These are phyloP conservation scores for Austrofundulus limnaeus DNA, from an alignment of 2,113 vertebrate species.

Conservation along the genomic window DNA sequence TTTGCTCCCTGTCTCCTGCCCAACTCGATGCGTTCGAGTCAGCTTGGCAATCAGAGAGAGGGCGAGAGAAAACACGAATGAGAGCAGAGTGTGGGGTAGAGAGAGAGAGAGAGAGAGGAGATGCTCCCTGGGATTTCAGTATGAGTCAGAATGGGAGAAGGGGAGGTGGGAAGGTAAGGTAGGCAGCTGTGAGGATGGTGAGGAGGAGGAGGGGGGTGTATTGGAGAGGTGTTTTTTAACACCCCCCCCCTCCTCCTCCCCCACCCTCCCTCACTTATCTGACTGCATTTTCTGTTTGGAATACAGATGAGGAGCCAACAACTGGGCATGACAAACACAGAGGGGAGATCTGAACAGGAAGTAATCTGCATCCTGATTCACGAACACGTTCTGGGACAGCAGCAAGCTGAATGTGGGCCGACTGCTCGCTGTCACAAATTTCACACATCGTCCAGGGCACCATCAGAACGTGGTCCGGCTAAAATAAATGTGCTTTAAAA, in stretches of 20 bases:
- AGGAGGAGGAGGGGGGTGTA: constrained; percentile 37
- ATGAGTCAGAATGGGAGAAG: constrained; percentile 77
- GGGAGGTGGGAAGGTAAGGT: constrained; percentile 69
- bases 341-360: constrained; percentile 47
- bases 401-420: constrained; percentile 9
- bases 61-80: constrained; percentile 79
- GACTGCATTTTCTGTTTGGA: constrained; percentile 69
- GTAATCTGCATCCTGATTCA: constrained; percentile 42
- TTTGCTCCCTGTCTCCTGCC: constrained; percentile 65
- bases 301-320: constrained; percentile 71
- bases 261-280: constrained; percentile 51
- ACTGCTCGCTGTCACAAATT: constrained; percentile 6
- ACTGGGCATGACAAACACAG: constrained; percentile 53
- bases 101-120: no score
- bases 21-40: constrained; percentile 68
- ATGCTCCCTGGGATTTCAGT: constrained; percentile 75
- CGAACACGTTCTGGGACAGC: constrained; percentile 27
- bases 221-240: constrained; percentile 53
- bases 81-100: constrained; percentile 49
- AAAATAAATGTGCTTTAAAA: background rate
- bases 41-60: constrained; percentile 78
- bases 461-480: constrained; percentile 1
- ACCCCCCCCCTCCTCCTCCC: no score
- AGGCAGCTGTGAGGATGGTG: constrained; percentile 67
- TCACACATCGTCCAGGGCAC: background rate